Evolutionary conservation across 2,797 vertebrate species (phyloP).

Genomic region (Alca torda): DNA sequence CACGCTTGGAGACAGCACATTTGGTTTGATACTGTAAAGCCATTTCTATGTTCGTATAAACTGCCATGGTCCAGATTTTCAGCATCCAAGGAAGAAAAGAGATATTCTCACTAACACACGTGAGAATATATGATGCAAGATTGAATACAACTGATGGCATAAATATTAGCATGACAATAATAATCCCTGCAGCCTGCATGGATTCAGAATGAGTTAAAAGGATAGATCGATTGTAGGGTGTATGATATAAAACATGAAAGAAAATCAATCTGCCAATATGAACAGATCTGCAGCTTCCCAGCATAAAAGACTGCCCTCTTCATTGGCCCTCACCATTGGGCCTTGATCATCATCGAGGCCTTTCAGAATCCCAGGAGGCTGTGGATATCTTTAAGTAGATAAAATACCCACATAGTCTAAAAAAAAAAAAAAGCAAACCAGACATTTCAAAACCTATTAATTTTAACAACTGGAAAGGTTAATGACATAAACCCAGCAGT

Average conservation of each 20-base stretch:
- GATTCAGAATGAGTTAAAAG: background rate
- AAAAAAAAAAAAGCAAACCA: background rate
- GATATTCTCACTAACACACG: background rate
- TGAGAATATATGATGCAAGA: background rate
- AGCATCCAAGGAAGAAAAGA: background rate
- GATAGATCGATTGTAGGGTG: fast-evolving
- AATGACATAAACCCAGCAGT: background rate
- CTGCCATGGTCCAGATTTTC: background rate
- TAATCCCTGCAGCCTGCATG: background rate
- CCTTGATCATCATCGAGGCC: background rate
- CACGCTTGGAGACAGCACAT: background rate
- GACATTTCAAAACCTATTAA: background rate
- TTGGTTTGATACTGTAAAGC: background rate
- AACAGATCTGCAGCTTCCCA: background rate
- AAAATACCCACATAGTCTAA: background rate
- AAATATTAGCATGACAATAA: background rate
- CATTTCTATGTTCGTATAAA: background rate
- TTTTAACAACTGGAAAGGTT: conserved; percentile 14
- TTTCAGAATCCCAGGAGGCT: background rate
- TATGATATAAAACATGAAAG: background rate
- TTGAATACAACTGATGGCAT: background rate
- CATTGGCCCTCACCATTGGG: background rate
- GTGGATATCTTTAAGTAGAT: background rate
- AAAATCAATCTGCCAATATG: background rate
- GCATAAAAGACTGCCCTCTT: background rate